A percentile compares a stretch with the other conserved stretches of the same genome.
Conservation (phyloP, 2,888 invertebrate genomes). For the Minunthozetes semirufus region DNA sequence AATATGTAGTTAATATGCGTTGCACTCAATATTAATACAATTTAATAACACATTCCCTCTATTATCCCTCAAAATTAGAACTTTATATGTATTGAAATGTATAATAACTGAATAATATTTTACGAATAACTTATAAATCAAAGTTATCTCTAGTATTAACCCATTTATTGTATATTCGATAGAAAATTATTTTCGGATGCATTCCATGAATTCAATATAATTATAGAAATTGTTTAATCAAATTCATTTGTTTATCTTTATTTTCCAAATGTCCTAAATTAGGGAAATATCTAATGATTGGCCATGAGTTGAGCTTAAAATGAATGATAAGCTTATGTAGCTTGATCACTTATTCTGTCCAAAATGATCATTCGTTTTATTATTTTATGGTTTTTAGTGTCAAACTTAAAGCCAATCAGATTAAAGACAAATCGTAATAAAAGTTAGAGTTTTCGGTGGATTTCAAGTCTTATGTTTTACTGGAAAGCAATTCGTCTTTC, state of each 20-base stretch:
- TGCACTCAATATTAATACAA: slow-evolving; percentile 12
- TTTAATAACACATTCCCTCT: neutral
- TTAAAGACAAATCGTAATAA: neutral
- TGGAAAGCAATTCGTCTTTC: neutral
- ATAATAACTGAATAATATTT: neutral
- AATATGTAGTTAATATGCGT: slow-evolving; percentile 24
- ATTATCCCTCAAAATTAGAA: neutral
- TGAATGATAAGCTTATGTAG: too few species aligned
- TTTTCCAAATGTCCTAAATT: too few species aligned
- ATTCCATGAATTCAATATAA: too few species aligned
- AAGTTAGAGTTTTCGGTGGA: neutral
- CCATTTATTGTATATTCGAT: neutral
- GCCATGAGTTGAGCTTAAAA: too few species aligned
- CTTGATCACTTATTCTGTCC: too few species aligned
- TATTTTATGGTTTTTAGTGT: too few species aligned
- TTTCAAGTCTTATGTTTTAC: neutral
- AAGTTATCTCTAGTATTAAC: neutral
- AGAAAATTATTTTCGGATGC: neutral
- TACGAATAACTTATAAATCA: neutral
- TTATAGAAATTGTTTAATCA: too few species aligned
- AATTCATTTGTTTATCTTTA: too few species aligned
- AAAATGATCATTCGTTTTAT: too few species aligned
- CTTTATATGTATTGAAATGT: neutral
- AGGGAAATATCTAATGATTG: too few species aligned
- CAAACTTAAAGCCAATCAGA: neutral